A percentile compares a stretch with the other conserved stretches of the same genome.
phyloP scores from a whole-genome alignment of 2,113 vertebrate species.

The Pyxicephalus adspersus region DNA sequence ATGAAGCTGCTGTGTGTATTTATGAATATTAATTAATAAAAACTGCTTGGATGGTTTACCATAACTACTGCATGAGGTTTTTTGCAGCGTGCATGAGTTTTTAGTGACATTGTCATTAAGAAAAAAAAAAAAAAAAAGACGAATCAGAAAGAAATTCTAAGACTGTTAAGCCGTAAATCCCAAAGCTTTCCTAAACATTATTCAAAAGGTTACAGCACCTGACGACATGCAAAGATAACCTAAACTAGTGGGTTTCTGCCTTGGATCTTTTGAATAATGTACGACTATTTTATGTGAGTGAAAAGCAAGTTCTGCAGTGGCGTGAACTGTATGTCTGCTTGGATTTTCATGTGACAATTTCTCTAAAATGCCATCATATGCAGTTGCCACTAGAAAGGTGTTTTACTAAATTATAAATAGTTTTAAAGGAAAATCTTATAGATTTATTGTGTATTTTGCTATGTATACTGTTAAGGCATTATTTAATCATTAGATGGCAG shows the following conservation, averaged over 20 bases:
- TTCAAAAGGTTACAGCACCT: slow-evolving; percentile 72
- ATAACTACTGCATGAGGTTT: slow-evolving; percentile 99
- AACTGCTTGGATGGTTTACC: slow-evolving; percentile 99
- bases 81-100: slow-evolving; percentile 98
- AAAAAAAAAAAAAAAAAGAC: slow-evolving; percentile 72
- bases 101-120: slow-evolving; percentile 94
- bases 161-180: slow-evolving; percentile 74
- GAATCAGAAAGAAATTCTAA: slow-evolving; percentile 56
- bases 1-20: slow-evolving; percentile 99
- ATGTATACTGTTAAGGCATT: background rate
- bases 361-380: background rate
- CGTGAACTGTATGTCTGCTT: slow-evolving; percentile 57
- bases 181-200: slow-evolving; percentile 85
- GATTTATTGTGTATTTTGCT: slow-evolving; percentile 29
- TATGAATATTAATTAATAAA: slow-evolving; percentile 99
- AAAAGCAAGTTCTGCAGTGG: slow-evolving; percentile 69
- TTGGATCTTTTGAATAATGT: slow-evolving; percentile 74
- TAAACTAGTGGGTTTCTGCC: slow-evolving; percentile 61
- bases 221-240: slow-evolving; percentile 58
- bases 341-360: background rate
- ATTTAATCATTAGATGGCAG: background rate
- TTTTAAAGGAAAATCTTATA: slow-evolving; percentile 59
- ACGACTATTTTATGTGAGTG: slow-evolving; percentile 62
- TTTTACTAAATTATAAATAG: slow-evolving; percentile 58
- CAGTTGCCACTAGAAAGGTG: background rate